Percentiles rank a stretch among this genome's conserved stretches.
These are phyloP conservation scores for Podarcis raffonei DNA, from an alignment of 2,113 vertebrate genomes.

Conservation along the genomic window DNA sequence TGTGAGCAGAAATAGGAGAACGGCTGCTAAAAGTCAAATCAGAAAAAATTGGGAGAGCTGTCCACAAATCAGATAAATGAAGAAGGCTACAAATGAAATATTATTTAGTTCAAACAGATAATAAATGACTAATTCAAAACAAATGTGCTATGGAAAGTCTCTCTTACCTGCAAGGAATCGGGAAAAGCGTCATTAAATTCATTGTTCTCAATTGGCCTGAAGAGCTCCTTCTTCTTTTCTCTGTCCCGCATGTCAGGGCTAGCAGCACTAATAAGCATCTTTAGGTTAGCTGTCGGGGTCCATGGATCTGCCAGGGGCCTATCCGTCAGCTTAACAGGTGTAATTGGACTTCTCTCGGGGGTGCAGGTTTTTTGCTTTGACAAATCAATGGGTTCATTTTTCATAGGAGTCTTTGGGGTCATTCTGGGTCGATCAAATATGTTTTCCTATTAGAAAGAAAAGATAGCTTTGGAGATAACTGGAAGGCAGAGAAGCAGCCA, in stretches of 20 bases:
- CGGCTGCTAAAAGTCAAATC: neutral
- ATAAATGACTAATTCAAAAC: fast-evolving
- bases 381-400: conserved; percentile 78
- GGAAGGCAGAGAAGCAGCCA: conserved; percentile 38
- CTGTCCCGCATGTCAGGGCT: conserved; percentile 84
- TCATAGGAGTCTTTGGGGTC: conserved; percentile 81
- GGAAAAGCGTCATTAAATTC: conserved; percentile 59
- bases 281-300: conserved; percentile 85
- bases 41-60: neutral
- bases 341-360: conserved; percentile 82
- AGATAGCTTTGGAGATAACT: conserved; percentile 44
- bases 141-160: neutral
- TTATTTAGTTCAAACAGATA: neutral
- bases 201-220: conserved; percentile 86
- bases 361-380: conserved; percentile 76
- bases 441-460: conserved; percentile 85
- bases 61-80: neutral
- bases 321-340: conserved; percentile 83
- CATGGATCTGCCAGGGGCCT: conserved; percentile 74
- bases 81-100: neutral
- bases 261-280: conserved; percentile 83
- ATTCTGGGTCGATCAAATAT: conserved; percentile 83
- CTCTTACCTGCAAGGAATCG: conserved; percentile 78
- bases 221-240: conserved; percentile 90
- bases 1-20: neutral